These are phyloP conservation scores for Molossus alvarezi DNA, from an alignment of 2,797 vertebrate genomes.

Conservation along the genomic window DNA sequence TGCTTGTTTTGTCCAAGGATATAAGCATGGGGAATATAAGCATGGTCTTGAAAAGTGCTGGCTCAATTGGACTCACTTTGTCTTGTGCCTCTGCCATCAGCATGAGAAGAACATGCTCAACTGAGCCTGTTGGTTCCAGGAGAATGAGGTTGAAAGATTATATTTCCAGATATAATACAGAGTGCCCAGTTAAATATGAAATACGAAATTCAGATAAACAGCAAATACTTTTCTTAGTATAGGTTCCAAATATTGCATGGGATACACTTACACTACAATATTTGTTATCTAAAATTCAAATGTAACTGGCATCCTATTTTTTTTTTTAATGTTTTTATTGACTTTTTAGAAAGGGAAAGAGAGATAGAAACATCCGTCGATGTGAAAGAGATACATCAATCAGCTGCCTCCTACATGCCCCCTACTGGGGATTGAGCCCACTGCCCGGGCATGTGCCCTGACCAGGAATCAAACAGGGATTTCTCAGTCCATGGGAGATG, in stretches of 20 bases:
- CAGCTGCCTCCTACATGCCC: too few species aligned
- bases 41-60: not conserved
- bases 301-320: not conserved
- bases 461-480: too few species aligned
- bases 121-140: not conserved
- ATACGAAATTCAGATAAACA: not conserved
- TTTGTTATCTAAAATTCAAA: slow-evolving; percentile 57
- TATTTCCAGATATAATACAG: not conserved
- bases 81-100: not conserved
- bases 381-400: too few species aligned
- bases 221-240: not conserved
- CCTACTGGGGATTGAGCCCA: too few species aligned
- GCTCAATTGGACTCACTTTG: not conserved
- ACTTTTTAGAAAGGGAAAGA: too few species aligned
- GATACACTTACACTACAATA: not conserved
- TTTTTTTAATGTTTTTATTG: not conserved
- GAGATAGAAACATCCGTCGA: too few species aligned
- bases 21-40: not conserved
- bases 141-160: not conserved
- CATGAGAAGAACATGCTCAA: not conserved
- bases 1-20: not conserved
- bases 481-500: too few species aligned
- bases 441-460: too few species aligned
- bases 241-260: not conserved
- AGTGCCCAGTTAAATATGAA: not conserved